A percentile compares a stretch with the other conserved stretches of the same genome.
Conservation (phyloP, 2,113 vertebrate species). For the Pipa parva region DNA sequence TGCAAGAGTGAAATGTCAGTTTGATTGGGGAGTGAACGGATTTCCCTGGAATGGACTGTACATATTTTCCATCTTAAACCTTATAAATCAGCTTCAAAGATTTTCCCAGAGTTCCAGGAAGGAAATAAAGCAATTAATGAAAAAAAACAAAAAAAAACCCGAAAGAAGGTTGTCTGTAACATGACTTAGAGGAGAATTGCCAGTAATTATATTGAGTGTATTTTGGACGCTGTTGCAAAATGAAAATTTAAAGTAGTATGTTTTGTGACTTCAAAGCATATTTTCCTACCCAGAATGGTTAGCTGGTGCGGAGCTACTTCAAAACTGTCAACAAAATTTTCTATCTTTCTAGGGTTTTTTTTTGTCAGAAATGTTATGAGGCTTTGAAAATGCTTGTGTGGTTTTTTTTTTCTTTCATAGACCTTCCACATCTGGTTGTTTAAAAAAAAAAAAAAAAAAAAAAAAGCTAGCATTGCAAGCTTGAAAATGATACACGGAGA, state of each 20-base stretch:
- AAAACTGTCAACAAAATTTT: not conserved
- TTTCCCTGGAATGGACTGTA: slow-evolving; percentile 20
- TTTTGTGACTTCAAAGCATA: slow-evolving; percentile 25
- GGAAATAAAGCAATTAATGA: slow-evolving; percentile 38
- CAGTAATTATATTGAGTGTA: slow-evolving; percentile 5
- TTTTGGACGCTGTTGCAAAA: slow-evolving; percentile 10
- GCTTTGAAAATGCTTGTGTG: not conserved
- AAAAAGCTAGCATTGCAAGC: no score
- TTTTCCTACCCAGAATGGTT: not conserved
- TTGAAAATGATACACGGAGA: no score
- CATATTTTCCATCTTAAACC: slow-evolving; percentile 38
- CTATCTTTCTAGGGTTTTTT: no score
- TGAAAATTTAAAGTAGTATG: not conserved
- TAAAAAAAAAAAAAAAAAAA: no score
- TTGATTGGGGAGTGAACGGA: slow-evolving; percentile 30
- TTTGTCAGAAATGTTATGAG: not conserved
- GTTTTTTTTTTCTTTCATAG: not conserved
- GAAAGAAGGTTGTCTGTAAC: not conserved
- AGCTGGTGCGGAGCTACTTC: not conserved
- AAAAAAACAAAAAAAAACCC: no score
- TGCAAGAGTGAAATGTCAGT: not conserved
- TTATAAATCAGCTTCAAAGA: slow-evolving; percentile 43
- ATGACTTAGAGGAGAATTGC: slow-evolving; percentile 12
- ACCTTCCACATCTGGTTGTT: not conserved
- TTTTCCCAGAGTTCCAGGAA: slow-evolving; percentile 42